phyloP scores from a whole-genome alignment of 2,113 vertebrate genomes.

The Caranx ignobilis region DNA sequence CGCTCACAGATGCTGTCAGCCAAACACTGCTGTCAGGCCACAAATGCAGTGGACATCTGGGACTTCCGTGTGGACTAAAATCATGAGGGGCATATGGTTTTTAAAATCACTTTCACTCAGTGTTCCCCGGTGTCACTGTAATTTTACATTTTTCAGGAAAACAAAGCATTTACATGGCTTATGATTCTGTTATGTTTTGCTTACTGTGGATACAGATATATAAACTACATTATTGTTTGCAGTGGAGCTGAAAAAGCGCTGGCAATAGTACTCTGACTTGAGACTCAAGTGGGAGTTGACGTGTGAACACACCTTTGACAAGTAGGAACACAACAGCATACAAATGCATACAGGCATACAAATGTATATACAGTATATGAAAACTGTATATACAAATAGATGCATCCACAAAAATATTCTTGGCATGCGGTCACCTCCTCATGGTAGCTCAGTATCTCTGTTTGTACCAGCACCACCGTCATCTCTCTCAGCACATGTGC shows the following conservation, averaged over 20 bases:
- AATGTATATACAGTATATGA: no score
- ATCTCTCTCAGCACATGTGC: slow-evolving; percentile 25
- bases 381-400: no score
- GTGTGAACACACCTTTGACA: slow-evolving; percentile 65
- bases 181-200: slow-evolving; percentile 36
- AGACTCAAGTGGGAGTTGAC: slow-evolving; percentile 50
- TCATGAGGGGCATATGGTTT: slow-evolving; percentile 54
- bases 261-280: slow-evolving; percentile 52
- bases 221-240: slow-evolving; percentile 40
- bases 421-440: neutral
- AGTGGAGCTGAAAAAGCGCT: slow-evolving; percentile 59
- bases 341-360: neutral
- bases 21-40: slow-evolving; percentile 69
- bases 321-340: slow-evolving; percentile 11
- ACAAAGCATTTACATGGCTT: slow-evolving; percentile 17
- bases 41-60: slow-evolving; percentile 73
- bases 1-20: slow-evolving; percentile 77
- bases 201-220: slow-evolving; percentile 24
- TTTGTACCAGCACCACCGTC: slow-evolving; percentile 26
- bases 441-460: neutral
- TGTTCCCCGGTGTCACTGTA: slow-evolving; percentile 10
- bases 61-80: slow-evolving; percentile 39
- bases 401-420: neutral
- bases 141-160: slow-evolving; percentile 40
- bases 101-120: slow-evolving; percentile 46